Conservation (phyloP, 64 coral and sea anemone genomes). For the Montipora foliosa region DNA sequence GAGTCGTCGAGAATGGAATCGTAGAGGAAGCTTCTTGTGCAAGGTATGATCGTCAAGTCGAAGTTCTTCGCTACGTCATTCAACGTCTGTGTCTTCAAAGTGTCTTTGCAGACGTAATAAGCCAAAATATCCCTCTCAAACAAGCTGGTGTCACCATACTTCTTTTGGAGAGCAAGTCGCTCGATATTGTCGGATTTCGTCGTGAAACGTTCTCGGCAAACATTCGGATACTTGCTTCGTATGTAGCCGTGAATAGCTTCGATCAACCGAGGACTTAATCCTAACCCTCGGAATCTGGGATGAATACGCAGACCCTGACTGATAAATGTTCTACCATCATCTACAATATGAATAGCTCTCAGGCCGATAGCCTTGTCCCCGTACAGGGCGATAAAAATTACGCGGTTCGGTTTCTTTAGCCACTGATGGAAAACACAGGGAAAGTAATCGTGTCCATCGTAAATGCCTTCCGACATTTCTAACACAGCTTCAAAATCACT, state of each 20-base stretch:
- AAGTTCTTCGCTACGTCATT: not conserved
- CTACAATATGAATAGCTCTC: slow-evolving; percentile 85
- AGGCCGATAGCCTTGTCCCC: slow-evolving; percentile 78
- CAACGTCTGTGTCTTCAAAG: not conserved
- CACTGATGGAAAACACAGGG: slow-evolving; percentile 86
- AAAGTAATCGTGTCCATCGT: slow-evolving; percentile 86
- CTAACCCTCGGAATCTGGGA: slow-evolving; percentile 78
- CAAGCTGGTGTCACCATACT: slow-evolving; percentile 83
- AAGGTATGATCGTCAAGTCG: slow-evolving; percentile 66
- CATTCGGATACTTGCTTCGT: slow-evolving; percentile 65
- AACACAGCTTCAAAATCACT: slow-evolving; percentile 55
- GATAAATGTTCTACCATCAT: slow-evolving; percentile 89
- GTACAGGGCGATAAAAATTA: slow-evolving; percentile 82
- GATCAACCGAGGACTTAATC: slow-evolving; percentile 81
- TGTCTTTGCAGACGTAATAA: slow-evolving; percentile 76
- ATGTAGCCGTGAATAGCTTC: slow-evolving; percentile 81
- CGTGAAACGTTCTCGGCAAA: slow-evolving; percentile 89
- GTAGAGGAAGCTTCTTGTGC: slow-evolving; percentile 55
- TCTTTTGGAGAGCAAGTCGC: slow-evolving; percentile 90
- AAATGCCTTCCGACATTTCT: slow-evolving; percentile 81
- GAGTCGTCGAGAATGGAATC: slow-evolving; percentile 66
- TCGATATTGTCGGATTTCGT: slow-evolving; percentile 96
- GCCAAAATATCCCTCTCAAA: slow-evolving; percentile 86
- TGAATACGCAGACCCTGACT: slow-evolving; percentile 92
- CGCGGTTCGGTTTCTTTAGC: slow-evolving; percentile 60